A percentile compares a stretch with the other conserved stretches of the same genome.
These are phyloP conservation scores for Heliconius melpomene DNA, from an alignment of 1,140 invertebrate genomes.

Conservation along the genomic window DNA sequence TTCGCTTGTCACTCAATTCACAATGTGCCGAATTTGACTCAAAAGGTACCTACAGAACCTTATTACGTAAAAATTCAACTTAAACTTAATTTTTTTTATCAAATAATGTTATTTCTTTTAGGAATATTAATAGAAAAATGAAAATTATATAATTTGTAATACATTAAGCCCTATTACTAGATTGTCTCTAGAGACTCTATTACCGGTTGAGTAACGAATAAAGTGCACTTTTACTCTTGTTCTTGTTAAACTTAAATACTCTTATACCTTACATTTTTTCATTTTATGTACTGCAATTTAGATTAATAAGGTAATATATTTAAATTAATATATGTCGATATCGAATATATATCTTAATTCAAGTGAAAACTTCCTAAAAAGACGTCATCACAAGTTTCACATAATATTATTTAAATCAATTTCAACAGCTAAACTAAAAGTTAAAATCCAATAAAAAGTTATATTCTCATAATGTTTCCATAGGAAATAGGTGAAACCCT, in stretches of 20 bases:
- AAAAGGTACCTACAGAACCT: neutral
- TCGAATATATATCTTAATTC: too few species aligned
- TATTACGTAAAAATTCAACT: neutral
- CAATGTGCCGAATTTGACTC: too few species aligned
- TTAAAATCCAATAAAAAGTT: neutral
- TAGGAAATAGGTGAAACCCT: neutral
- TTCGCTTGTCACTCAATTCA: neutral
- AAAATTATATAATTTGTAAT: neutral
- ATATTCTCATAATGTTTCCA: neutral
- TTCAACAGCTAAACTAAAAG: too few species aligned
- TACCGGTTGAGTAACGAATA: neutral
- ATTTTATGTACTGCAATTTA: neutral
- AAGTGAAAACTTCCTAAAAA: too few species aligned
- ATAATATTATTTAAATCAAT: too few species aligned
- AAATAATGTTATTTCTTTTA: too few species aligned
- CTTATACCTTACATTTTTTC: neutral
- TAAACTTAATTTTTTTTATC: neutral
- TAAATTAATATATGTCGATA: too few species aligned
- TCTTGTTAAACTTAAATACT: neutral
- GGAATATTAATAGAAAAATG: neutral
- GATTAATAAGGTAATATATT: neutral
- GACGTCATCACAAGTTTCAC: too few species aligned
- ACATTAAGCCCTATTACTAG: constrained; percentile 3
- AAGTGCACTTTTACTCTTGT: neutral
- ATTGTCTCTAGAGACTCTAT: neutral